Evolutionary conservation across 2,888 invertebrate species (phyloP).

Genomic region (Ophion slaviceki): DNA sequence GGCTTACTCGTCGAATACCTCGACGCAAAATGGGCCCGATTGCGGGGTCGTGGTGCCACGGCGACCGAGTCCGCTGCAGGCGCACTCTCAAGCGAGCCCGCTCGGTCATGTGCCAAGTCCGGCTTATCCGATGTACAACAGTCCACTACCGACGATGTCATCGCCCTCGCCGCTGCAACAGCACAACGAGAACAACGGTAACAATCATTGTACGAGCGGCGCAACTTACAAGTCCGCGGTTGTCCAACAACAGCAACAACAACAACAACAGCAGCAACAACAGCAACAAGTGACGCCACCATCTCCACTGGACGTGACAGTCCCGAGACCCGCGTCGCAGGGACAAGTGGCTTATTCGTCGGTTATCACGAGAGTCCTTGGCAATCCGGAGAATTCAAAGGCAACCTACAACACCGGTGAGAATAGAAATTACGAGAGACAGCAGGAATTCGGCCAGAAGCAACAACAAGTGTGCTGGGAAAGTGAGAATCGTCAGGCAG

Average conservation of each 20-base stretch:
- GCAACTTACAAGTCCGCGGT: constrained; percentile 76
- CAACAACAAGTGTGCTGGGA: constrained; percentile 83
- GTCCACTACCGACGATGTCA: constrained; percentile 91
- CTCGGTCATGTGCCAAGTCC: constrained; percentile 91
- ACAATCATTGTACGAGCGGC: constrained; percentile 75
- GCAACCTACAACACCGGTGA: constrained; percentile 74
- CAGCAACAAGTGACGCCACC: constrained; percentile 85
- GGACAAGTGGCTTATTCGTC: constrained; percentile 92
- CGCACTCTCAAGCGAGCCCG: constrained; percentile 90
- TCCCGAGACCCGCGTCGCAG: constrained; percentile 87
- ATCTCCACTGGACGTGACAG: constrained; percentile 89
- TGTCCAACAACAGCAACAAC: constrained; percentile 52
- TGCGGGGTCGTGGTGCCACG: constrained; percentile 88
- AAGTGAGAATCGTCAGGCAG: constrained; percentile 75
- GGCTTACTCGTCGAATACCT: constrained; percentile 86
- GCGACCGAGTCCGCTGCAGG: constrained; percentile 88
- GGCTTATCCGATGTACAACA: constrained; percentile 93
- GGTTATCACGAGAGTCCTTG: constrained; percentile 91
- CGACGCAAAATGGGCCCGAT: constrained; percentile 88
- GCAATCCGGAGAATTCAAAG: constrained; percentile 85
- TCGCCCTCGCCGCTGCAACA: constrained; percentile 87
- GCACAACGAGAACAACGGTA: constrained; percentile 83
- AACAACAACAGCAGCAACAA: constrained; percentile 69
- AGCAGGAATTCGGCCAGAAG: constrained; percentile 82
- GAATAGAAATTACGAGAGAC: constrained; percentile 77